phyloP scores from a whole-genome alignment of 2,888 invertebrate genomes.

The Isoperla grammatica region DNA sequence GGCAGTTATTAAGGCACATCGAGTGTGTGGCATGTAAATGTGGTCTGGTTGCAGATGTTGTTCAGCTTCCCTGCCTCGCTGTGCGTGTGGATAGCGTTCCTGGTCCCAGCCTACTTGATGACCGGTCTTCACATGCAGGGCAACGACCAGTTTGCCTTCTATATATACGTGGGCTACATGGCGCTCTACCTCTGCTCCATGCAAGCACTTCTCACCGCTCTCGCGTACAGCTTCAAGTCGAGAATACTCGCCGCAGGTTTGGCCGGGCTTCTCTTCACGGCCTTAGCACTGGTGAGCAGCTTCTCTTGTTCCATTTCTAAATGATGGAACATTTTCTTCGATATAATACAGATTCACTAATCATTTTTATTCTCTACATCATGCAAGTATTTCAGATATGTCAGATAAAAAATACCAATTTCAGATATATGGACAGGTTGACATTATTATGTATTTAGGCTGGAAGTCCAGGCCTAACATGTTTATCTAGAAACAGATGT shows the following conservation, averaged over 20 bases:
- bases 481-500: too few species aligned
- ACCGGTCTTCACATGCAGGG: constrained; percentile 61
- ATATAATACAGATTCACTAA: too few species aligned
- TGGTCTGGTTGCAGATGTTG: constrained; percentile 59
- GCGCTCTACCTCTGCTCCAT: constrained; percentile 47
- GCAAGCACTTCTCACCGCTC: constrained; percentile 48
- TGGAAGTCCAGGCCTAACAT: too few species aligned
- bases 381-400: too few species aligned
- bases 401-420: too few species aligned
- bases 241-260: constrained; percentile 56
- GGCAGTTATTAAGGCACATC: too few species aligned
- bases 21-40: too few species aligned
- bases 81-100: constrained; percentile 75
- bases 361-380: too few species aligned
- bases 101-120: constrained; percentile 87
- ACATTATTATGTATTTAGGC: too few species aligned
- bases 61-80: constrained; percentile 72
- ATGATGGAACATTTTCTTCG: too few species aligned
- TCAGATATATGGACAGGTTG: too few species aligned
- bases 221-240: constrained; percentile 61
- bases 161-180: constrained; percentile 54
- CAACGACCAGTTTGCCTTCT: constrained; percentile 35
- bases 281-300: constrained; percentile 49
- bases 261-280: constrained; percentile 55
- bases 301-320: too few species aligned